Evolutionary conservation across 64 coral and sea anemone species (phyloP), one percentile per base, ranked within the genome.

Genomic region (Actinia tenebrosa): DNA sequence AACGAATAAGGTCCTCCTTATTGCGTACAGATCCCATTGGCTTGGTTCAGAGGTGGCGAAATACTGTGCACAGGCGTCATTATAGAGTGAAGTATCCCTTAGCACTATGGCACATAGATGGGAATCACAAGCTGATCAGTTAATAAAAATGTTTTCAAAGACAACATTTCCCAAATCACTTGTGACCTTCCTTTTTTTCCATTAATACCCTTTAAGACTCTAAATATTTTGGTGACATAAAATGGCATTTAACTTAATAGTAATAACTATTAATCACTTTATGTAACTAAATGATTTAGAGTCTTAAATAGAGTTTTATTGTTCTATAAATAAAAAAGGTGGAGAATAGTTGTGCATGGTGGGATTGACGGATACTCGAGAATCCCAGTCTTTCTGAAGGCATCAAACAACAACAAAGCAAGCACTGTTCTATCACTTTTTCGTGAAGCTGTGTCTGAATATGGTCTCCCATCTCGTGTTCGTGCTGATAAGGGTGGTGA

Each of bases 21-120:
- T 59, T 88, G 44, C 88, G 86, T 63, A 86, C 81, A 47, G 86
- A 92, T 88, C 91, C 91, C 43, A 80, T 60, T 85, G 91, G 91
- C 58, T 81, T 89, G 80, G 64, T 85, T 50, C 47, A 88, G 77
- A 88, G 91, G 84, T 92, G 86, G 91, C 88, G 64, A 79, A 84
- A 53, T 69, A 56, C 91, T 92, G 75, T 92, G 37, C 80, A 88
- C 59, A 64, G 82, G 44, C 91, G 86, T 17, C 77, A 85, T 27
- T 92, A 92, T 88, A 88, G 66, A 18, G 91, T 92, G 20, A 80
- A 66, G 45, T 86, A 82, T 78, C 61, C 91, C 42, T 68, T 84
- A 77, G 62, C 91, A 37, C 44, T 92, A 71, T 92, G 91, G 91
- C 91, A 91, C 89, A 91, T 91, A 23, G 89, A 91, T 77, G 89